Conservation (phyloP, 1,140 invertebrate species). For the Eueides isabella region DNA sequence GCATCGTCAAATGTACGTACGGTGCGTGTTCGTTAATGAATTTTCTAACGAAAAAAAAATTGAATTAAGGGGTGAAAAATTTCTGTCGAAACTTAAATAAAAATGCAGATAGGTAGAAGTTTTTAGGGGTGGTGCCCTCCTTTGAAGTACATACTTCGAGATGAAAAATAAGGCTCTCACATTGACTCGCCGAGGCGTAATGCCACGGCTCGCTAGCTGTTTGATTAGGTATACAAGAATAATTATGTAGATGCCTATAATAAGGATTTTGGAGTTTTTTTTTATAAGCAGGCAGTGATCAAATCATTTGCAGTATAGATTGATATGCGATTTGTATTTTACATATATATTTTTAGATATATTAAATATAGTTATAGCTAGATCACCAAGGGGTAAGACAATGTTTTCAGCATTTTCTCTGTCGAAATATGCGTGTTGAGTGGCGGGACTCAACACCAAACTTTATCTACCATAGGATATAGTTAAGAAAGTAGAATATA, state of each 20-base stretch:
- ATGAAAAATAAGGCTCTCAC: constrained; percentile 61
- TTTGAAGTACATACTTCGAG: constrained; percentile 67
- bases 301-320: too few relatives aligned
- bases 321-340: too few relatives aligned
- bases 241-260: neutral
- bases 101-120: constrained; percentile 79
- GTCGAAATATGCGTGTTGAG: too few relatives aligned
- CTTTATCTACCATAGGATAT: too few relatives aligned
- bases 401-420: too few relatives aligned
- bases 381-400: too few relatives aligned
- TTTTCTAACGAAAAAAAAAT: constrained; percentile 71
- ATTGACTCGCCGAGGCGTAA: constrained; percentile 21
- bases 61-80: constrained; percentile 72
- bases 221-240: constrained; percentile 15
- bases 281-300: too few relatives aligned
- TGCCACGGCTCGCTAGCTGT: constrained; percentile 11
- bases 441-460: too few relatives aligned
- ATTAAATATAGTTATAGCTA: too few relatives aligned
- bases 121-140: constrained; percentile 62
- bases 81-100: constrained; percentile 79
- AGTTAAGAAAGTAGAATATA: too few relatives aligned
- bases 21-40: constrained; percentile 72
- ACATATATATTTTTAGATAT: too few relatives aligned
- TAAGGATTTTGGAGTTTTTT: neutral
- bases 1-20: constrained; percentile 51